Evolutionary conservation across 2,888 invertebrate genomes (phyloP).

Genomic region (Cryptophagus acutangulus): DNA sequence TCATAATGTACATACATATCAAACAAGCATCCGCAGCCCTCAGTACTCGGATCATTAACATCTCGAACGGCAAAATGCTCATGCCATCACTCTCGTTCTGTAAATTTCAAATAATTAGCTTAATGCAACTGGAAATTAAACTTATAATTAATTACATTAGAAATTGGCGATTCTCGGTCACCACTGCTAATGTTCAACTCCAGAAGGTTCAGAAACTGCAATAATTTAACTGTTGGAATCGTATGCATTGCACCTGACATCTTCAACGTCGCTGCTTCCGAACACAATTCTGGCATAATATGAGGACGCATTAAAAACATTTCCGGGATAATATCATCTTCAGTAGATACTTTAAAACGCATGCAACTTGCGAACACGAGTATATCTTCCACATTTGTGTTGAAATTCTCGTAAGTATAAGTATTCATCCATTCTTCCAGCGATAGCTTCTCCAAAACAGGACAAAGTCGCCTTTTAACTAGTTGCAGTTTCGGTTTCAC

Average conservation of each 20-base stretch:
- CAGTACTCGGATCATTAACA: slow-evolving; percentile 88
- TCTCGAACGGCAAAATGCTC: slow-evolving; percentile 79
- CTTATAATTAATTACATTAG: slow-evolving; percentile 77
- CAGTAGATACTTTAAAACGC: slow-evolving; percentile 70
- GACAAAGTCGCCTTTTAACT: slow-evolving; percentile 76
- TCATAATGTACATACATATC: slow-evolving; percentile 91
- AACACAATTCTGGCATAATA: slow-evolving; percentile 82
- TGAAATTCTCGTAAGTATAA: slow-evolving; percentile 92
- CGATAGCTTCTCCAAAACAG: slow-evolving; percentile 75
- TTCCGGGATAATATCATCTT: slow-evolving; percentile 66
- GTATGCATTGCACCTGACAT: slow-evolving; percentile 89
- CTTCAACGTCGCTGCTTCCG: slow-evolving; percentile 94
- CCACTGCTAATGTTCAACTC: slow-evolving; percentile 95
- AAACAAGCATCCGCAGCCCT: slow-evolving; percentile 92
- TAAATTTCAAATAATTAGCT: slow-evolving; percentile 17
- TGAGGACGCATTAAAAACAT: slow-evolving; percentile 84
- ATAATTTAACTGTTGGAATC: slow-evolving; percentile 86
- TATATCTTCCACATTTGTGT: slow-evolving; percentile 83
- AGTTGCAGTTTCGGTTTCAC: slow-evolving; percentile 76
- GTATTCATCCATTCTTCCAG: slow-evolving; percentile 93
- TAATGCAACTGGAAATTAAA: no score
- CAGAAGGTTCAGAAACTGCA: slow-evolving; percentile 83
- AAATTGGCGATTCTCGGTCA: slow-evolving; percentile 78
- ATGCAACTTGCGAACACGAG: slow-evolving; percentile 89
- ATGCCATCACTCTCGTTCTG: slow-evolving; percentile 82